Evolutionary conservation across 2,797 vertebrate species (phyloP), one percentile per base, ranked within the genome.

Genomic region (Galagoides demidoff): DNA sequence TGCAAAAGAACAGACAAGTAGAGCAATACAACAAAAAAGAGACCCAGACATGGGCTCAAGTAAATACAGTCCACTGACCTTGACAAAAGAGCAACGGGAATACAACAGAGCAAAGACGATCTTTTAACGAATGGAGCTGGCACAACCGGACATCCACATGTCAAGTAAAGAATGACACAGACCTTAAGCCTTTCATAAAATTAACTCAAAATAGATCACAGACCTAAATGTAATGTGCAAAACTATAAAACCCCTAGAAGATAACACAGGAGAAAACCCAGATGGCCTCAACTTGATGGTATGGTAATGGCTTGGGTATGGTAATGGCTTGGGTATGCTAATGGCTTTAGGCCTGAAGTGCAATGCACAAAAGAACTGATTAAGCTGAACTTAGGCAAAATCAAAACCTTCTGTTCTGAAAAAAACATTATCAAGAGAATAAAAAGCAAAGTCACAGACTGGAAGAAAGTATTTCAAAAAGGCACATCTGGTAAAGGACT

Each of bases 171-270:
- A 37, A 70, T 3, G 34, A 37, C n/a, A 70, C 17, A 34, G 29
- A 52, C 59, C n/a, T 64, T 19, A 77, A 7, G 7, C 31, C 23
- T 9, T 20, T 52, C 59, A 37, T 31, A 52, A 76, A 74, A 81
- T 13, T 88, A 85, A 71, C 17, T 57, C 84, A 86, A 76, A 61
- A 61, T 45, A 20, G 66, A 70, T 70, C 66, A 37, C 27, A 70
- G n/a, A 70, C 27, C 29, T 63, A 34, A 34, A 66, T 63, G 8
- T n/a, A 31, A 63, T 49, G 64, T 37, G 22, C 16, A 77, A 66
- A 66, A 66, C 64, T 19, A 66, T 3, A n/a, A 66, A 66, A 19
- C 31, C n/a, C 31, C 64, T n/a, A 66, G 64, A n/a, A 66, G 7
- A 66, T n/a, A n/a, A n/a, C 31, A 66, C 1, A 66, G 64, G 31